phyloP scores from a whole-genome alignment of 2,797 vertebrate genomes.

The Melanogrammus aeglefinus region DNA sequence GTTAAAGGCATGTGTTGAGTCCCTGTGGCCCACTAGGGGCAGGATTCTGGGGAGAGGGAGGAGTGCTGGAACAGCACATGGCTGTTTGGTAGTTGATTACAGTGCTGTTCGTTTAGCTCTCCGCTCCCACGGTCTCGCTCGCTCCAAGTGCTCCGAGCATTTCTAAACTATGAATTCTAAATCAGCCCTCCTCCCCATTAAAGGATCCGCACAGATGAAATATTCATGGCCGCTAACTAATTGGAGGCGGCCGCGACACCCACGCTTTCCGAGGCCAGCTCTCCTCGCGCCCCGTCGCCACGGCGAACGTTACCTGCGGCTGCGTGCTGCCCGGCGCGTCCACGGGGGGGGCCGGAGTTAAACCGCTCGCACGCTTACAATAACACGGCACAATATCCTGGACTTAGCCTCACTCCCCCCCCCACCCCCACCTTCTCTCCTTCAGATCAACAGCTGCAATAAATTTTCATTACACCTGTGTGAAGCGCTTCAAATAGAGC shows the following conservation, averaged over 20 bases:
- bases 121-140: conserved; percentile 10
- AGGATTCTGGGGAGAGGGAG: background rate
- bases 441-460: conserved; percentile 75
- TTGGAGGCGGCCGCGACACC: conserved; percentile 27
- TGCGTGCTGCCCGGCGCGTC: conserved; percentile 21
- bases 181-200: conserved; percentile 18
- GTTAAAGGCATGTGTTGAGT: no score
- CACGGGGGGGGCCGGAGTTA: conserved; percentile 49
- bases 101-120: conserved; percentile 15
- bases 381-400: conserved; percentile 58
- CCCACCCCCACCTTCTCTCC: conserved; percentile 69
- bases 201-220: conserved; percentile 22
- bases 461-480: conserved; percentile 83
- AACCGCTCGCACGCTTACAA: conserved; percentile 59
- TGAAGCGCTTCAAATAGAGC: conserved; percentile 80
- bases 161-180: conserved; percentile 17
- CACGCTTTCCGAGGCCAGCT: conserved; percentile 13
- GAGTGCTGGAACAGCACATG: background rate
- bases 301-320: conserved; percentile 48
- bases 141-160: no score
- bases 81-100: conserved; percentile 13
- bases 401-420: conserved; percentile 58
- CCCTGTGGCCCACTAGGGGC: no score
- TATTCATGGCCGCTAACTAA: conserved; percentile 29
- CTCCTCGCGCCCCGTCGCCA: conserved; percentile 30